Conservation (phyloP, 2,113 vertebrate species). For the Struthio camelus region DNA sequence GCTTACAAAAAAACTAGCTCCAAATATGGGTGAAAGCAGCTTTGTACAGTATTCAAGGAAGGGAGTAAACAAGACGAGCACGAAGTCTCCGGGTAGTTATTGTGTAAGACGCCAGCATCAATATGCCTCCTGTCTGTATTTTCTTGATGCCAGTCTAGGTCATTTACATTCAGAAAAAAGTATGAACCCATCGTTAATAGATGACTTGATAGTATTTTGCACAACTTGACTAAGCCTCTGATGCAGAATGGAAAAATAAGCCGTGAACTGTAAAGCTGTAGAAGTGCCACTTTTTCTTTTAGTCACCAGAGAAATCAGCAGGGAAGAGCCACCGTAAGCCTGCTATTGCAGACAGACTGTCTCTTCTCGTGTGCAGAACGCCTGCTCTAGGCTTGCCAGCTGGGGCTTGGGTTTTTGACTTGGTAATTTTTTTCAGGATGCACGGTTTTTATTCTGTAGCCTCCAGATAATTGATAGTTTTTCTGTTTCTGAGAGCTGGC, state of each 20-base stretch:
- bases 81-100: not conserved
- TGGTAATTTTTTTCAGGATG: not conserved
- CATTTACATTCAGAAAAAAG: not conserved
- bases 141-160: not conserved
- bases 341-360: not conserved
- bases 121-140: not conserved
- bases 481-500: not conserved
- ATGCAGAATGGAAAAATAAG: not conserved
- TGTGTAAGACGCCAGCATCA: not conserved
- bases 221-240: not conserved
- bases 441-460: not conserved
- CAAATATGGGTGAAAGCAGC: not conserved
- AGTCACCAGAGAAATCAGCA: not conserved
- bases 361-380: not conserved
- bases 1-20: not conserved
- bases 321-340: not conserved
- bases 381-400: not conserved
- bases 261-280: constrained; percentile 5
- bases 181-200: not conserved
- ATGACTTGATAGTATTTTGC: not conserved
- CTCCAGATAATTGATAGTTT: constrained; percentile 12
- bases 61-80: not conserved
- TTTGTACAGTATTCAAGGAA: not conserved
- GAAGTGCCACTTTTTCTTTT: constrained; percentile 4
- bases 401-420: not conserved